These are phyloP conservation scores for Clarias platycephalus DNA, from an alignment of 2,797 vertebrate genomes.

Conservation along the genomic window DNA sequence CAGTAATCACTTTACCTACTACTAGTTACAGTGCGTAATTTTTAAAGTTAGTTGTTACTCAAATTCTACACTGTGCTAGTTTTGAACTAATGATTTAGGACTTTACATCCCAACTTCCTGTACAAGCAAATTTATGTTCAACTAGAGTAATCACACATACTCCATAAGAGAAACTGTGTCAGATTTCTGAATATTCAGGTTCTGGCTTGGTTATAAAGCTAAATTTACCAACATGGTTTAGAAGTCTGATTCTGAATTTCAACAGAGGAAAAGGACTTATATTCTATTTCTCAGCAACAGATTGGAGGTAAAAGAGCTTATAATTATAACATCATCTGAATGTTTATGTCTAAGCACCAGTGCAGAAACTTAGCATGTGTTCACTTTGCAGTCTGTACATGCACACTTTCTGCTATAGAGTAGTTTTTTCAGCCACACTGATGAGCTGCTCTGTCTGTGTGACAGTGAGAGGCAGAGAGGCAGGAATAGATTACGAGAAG, in stretches of 20 bases:
- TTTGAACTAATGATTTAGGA: background rate
- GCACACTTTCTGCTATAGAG: background rate
- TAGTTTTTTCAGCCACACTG: background rate
- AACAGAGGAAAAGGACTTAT: background rate
- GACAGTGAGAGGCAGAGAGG: constrained; percentile 10
- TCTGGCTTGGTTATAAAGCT: background rate
- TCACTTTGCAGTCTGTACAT: constrained; percentile 20
- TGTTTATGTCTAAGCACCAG: background rate
- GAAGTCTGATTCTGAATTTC: background rate
- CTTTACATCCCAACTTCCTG: no score
- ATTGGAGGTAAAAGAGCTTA: background rate
- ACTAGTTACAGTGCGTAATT: background rate
- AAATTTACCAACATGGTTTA: background rate
- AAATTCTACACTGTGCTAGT: background rate
- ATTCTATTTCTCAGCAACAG: background rate
- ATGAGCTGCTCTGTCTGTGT: constrained; percentile 7
- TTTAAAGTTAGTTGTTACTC: background rate
- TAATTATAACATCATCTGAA: constrained; percentile 12
- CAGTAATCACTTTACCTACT: background rate
- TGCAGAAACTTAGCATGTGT: background rate
- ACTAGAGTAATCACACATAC: background rate
- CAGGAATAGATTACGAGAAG: constrained; percentile 20
- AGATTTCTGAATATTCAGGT: background rate
- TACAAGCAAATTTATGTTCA: background rate
- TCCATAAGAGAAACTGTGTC: background rate